Conservation (phyloP, 2,888 invertebrate species). For the Caenorhabditis sulstoni region DNA sequence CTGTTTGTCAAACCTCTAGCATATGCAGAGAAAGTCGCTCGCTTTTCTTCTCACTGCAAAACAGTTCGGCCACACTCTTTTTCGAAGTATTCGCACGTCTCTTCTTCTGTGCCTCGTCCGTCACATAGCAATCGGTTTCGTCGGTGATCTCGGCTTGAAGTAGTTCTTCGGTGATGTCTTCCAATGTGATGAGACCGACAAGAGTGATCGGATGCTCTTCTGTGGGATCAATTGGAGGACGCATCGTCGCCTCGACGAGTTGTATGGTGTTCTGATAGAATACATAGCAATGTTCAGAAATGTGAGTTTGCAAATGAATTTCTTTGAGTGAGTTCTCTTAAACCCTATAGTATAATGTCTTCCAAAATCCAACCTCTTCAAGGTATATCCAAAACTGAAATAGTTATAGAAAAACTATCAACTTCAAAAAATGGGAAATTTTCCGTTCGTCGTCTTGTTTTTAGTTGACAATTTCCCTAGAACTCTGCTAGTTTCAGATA, state of each 20-base stretch:
- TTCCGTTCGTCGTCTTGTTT: too few relatives aligned
- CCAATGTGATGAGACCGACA: constrained; percentile 91
- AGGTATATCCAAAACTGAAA: too few relatives aligned
- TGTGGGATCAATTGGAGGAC: constrained; percentile 86
- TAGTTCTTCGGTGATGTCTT: constrained; percentile 76
- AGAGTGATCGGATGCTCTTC: constrained; percentile 86
- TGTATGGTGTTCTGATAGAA: constrained; percentile 46
- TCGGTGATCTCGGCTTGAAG: constrained; percentile 98
- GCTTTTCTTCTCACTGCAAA: constrained; percentile 56
- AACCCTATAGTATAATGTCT: too few relatives aligned
- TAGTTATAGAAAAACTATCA: too few relatives aligned
- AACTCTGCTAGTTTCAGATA: too few relatives aligned
- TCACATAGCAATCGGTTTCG: constrained; percentile 89
- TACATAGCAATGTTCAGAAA: too few relatives aligned
- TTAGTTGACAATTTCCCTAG: too few relatives aligned
- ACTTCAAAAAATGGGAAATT: too few relatives aligned
- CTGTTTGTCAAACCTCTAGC: constrained; percentile 29
- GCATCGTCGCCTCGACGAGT: constrained; percentile 52
- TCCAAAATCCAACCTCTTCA: too few relatives aligned
- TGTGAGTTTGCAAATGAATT: too few relatives aligned
- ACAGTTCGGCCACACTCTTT: constrained; percentile 34
- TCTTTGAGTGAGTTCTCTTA: too few relatives aligned
- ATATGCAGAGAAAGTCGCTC: constrained; percentile 51
- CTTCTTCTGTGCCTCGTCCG: constrained; percentile 75
- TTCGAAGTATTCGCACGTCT: constrained; percentile 52